Conservation (phyloP, 1,140 invertebrate genomes). For the Eciton burchellii region DNA sequence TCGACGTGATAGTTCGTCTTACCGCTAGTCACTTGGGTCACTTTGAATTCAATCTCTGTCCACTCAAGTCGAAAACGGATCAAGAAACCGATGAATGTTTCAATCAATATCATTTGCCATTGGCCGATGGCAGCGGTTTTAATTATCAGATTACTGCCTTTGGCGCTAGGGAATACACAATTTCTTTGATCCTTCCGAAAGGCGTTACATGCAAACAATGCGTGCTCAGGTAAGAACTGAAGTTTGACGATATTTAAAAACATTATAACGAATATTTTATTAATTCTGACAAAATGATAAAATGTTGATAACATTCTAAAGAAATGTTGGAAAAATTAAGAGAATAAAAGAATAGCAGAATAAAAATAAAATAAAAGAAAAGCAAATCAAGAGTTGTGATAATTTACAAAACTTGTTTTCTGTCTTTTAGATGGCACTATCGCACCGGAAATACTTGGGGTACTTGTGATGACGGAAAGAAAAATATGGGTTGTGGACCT, state of each 20-base stretch:
- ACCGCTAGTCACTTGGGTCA: constrained; percentile 89
- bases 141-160: background rate
- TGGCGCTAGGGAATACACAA: constrained; percentile 54
- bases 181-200: constrained; percentile 84
- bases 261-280: background rate
- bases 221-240: constrained; percentile 82
- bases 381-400: background rate
- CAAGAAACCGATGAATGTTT: constrained; percentile 89
- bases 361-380: constrained; percentile 6
- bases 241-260: background rate
- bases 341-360: background rate
- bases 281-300: background rate
- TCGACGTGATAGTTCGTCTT: constrained; percentile 82
- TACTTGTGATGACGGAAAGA: constrained; percentile 82
- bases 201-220: constrained; percentile 88
- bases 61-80: constrained; percentile 77
- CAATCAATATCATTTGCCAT: constrained; percentile 86
- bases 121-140: constrained; percentile 83
- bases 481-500: constrained; percentile 86
- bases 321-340: background rate
- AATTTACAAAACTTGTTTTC: background rate
- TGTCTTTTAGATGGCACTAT: constrained; percentile 88
- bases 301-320: background rate
- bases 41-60: constrained; percentile 87
- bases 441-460: constrained; percentile 87